Percentiles rank a stretch among this genome's conserved stretches.
Evolutionary conservation across 2,797 vertebrate species (phyloP).

Genomic region (Takifugu ocellatus): DNA sequence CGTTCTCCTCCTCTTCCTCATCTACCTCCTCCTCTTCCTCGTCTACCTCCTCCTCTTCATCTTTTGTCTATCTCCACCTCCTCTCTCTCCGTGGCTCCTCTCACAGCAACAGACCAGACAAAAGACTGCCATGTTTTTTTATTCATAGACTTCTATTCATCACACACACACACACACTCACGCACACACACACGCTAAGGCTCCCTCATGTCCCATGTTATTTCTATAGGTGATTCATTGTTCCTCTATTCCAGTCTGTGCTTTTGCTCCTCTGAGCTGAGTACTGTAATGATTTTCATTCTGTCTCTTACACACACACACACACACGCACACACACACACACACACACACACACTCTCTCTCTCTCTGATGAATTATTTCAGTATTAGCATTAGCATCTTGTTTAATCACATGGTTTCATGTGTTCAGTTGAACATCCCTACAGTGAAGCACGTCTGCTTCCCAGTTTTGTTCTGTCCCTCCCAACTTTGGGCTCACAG

Average conservation of each 20-base stretch:
- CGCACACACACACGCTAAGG: slow-evolving; percentile 19
- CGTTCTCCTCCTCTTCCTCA: background rate
- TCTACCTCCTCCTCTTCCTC: background rate
- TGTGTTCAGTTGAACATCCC: no score
- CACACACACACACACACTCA: slow-evolving; percentile 12
- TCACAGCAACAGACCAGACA: slow-evolving; percentile 28
- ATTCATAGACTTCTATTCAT: slow-evolving; percentile 38
- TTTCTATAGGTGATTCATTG: slow-evolving; percentile 60
- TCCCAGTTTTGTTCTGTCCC: no score
- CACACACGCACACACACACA: slow-evolving; percentile 17
- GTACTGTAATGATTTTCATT: slow-evolving; percentile 32
- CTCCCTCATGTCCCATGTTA: slow-evolving; percentile 39
- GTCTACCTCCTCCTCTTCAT: background rate
- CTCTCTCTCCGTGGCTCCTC: background rate
- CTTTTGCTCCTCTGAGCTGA: slow-evolving; percentile 36
- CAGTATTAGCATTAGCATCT: no score
- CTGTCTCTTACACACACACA: slow-evolving; percentile 16
- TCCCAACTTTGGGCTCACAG: no score
- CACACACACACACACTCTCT: background rate
- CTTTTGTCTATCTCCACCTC: slow-evolving; percentile 6
- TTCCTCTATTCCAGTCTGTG: slow-evolving; percentile 51
- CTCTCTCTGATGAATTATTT: background rate
- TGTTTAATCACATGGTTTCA: no score
- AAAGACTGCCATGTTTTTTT: slow-evolving; percentile 45
- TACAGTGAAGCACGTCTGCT: no score